Base-by-base conservation (phyloP, 2,888 invertebrate species). In the Pyrrhia umbra region DNA sequence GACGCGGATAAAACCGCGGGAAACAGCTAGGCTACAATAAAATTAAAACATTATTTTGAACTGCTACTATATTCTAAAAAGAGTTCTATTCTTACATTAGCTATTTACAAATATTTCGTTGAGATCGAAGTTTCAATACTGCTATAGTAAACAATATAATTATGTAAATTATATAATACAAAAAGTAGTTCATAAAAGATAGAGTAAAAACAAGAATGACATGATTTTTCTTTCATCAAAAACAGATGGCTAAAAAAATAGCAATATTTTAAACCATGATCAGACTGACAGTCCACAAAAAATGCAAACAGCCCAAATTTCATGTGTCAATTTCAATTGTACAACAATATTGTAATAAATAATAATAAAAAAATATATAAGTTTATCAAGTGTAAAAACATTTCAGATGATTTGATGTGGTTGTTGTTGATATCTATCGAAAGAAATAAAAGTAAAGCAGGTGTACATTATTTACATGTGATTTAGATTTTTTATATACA, bases 101-200 rank as follows among this genome's bases (percentile, higher is more conserved):
- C 5, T 58, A 46, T 25, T n/a, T 42, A 55, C 30, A 57, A 51
- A 37, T 57, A 43, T 43, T 55, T 64, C 16, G 42, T 68, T 69
- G 72, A 72, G 72, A 72, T 72, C 72, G 2, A 23, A 47, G 50
- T 58, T 69, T 58, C n/a, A 64, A 69, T 68, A 64, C 49, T 69
- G 43, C 18, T 54, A 47, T 34, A 34, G 4, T n/a, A 34, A n/a
- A n/a, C 13, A 34, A 34, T 34, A 34, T 5, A 34, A n/a, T 34
- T 34, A n/a, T n/a, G 34, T 34, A n/a, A n/a, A n/a, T n/a, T 34
- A n/a, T 34, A 34, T n/a, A n/a, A n/a, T n/a, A n/a, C n/a, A n/a
- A n/a, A n/a, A 34, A 34, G n/a, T n/a, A 21, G 18, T 42, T 13
- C 42, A 10, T 20, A 13, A 40, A 18, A 9, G 16, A 42, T 42